These are phyloP conservation scores for Drosophila ercepeae DNA, from an alignment of 1,140 invertebrate genomes.

Conservation along the genomic window DNA sequence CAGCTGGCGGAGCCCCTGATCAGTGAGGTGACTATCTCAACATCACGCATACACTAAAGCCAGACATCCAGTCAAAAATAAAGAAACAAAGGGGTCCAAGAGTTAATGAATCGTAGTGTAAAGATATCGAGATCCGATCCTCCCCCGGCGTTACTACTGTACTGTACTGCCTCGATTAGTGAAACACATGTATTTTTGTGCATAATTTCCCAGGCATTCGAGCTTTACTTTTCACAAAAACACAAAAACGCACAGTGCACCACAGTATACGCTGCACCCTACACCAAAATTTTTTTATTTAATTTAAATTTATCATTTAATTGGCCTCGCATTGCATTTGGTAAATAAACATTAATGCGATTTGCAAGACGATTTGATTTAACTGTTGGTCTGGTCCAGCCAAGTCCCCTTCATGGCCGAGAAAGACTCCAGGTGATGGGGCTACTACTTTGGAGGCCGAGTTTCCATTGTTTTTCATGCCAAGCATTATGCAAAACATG, in stretches of 20 bases:
- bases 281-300: conserved; percentile 38
- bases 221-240: conserved; percentile 27
- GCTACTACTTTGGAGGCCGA: conserved; percentile 17
- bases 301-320: conserved; percentile 31
- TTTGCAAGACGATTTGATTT: conserved; percentile 62
- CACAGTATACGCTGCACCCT: conserved; percentile 36
- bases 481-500: conserved; percentile 73
- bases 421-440: conserved; percentile 5
- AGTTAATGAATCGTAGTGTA: conserved; percentile 47
- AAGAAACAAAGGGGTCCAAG: conserved; percentile 11
- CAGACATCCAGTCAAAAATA: conserved; percentile 5
- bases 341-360: conserved; percentile 70
- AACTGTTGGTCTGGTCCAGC: conserved; percentile 29
- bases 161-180: background rate
- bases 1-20: conserved; percentile 91
- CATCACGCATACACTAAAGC: conserved; percentile 78
- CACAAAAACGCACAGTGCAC: conserved; percentile 31
- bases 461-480: conserved; percentile 29
- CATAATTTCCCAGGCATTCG: conserved; percentile 24
- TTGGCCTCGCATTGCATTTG: conserved; percentile 16
- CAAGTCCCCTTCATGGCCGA: background rate
- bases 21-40: conserved; percentile 90
- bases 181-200: conserved; percentile 3
- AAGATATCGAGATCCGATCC: conserved; percentile 2
- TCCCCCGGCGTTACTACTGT: background rate